A percentile compares a stretch with the other conserved stretches of the same genome.
Conservation (phyloP, 1,140 invertebrate genomes). For the Hermetia illucens region DNA sequence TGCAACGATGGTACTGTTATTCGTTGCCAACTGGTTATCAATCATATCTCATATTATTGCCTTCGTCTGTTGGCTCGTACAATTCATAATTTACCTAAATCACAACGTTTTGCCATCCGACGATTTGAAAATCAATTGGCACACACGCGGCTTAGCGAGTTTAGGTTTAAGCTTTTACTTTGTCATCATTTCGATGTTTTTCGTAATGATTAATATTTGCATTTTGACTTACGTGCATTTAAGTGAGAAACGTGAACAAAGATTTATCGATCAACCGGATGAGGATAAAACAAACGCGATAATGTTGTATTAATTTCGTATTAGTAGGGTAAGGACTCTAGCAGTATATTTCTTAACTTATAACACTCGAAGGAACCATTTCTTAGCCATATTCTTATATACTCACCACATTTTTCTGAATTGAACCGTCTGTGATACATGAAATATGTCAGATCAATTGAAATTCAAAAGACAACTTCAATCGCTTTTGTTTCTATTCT, state of each 20-base stretch:
- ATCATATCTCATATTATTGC: slow-evolving; percentile 23
- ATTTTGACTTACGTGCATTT: slow-evolving; percentile 19
- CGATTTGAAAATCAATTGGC: slow-evolving; percentile 22
- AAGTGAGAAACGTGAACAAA: slow-evolving; percentile 15
- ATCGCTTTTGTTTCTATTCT: no score
- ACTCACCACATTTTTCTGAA: no score
- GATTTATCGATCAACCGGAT: slow-evolving; percentile 16
- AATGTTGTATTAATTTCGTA: slow-evolving; percentile 28
- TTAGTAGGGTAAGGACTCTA: no score
- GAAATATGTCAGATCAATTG: no score
- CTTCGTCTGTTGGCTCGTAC: slow-evolving; percentile 25
- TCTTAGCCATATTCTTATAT: no score
- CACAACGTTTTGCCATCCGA: slow-evolving; percentile 21
- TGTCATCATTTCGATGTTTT: slow-evolving; percentile 20
- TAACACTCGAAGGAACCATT: no score
- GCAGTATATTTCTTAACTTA: no score
- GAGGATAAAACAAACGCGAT: slow-evolving; percentile 24
- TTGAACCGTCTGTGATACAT: no score
- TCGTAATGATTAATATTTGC: slow-evolving; percentile 22
- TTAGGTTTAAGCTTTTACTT: slow-evolving; percentile 29
- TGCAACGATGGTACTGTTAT: slow-evolving; percentile 21
- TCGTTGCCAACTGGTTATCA: slow-evolving; percentile 21
- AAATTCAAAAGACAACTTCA: no score
- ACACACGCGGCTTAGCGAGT: slow-evolving; percentile 20
- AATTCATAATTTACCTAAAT: slow-evolving; percentile 25